Percentiles rank a stretch among this genome's conserved stretches.
Evolutionary conservation across 2,888 invertebrate species (phyloP).

Genomic region (Conus canariensis): DNA sequence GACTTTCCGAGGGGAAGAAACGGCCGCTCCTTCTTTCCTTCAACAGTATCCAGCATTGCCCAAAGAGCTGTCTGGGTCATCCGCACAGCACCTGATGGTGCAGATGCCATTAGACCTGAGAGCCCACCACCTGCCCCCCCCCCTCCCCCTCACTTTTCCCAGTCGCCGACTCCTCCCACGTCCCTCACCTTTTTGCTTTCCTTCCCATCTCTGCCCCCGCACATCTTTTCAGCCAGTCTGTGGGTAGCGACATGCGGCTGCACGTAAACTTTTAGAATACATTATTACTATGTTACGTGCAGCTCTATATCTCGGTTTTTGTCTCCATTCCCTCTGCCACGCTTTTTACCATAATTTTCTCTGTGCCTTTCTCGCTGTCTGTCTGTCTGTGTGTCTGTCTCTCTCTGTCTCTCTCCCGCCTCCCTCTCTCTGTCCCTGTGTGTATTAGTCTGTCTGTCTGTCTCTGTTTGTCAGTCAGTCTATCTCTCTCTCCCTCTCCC

Average conservation of each 20-base stretch:
- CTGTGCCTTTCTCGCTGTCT: conserved; percentile 9
- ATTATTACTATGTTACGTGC: too few species aligned
- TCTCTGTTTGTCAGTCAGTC: neutral
- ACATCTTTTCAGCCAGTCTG: neutral
- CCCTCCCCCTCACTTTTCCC: neutral
- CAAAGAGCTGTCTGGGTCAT: too few species aligned
- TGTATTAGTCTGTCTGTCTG: neutral
- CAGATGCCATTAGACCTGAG: too few species aligned
- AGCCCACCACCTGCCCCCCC: neutral
- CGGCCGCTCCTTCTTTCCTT: too few species aligned
- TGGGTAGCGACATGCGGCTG: too few species aligned
- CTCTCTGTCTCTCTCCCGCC: neutral
- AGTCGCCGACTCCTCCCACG: too few species aligned
- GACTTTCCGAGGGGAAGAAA: too few species aligned
- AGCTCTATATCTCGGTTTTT: neutral
- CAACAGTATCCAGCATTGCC: too few species aligned
- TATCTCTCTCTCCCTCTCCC: too few species aligned
- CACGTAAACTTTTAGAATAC: too few species aligned
- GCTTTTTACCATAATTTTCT: neutral
- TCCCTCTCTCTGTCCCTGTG: neutral
- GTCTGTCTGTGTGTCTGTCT: neutral
- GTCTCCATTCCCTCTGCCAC: neutral
- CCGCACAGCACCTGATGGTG: too few species aligned
- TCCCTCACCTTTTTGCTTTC: neutral
- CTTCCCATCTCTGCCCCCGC: neutral